Conservation (phyloP, 2,113 vertebrate species). For the Periophthalmus modestus region DNA sequence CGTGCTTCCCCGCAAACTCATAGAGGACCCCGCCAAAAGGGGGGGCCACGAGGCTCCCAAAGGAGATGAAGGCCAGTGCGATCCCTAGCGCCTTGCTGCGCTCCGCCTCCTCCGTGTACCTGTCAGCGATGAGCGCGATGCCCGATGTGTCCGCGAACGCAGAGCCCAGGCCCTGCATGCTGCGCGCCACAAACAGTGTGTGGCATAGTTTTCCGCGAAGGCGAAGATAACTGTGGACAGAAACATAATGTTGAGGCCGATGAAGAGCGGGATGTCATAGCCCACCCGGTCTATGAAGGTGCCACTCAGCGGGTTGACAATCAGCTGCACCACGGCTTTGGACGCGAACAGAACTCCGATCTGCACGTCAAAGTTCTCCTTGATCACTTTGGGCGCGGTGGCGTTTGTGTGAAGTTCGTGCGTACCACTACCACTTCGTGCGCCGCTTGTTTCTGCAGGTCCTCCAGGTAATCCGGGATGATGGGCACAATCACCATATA, state of each 20-base stretch:
- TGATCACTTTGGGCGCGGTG: constrained; percentile 49
- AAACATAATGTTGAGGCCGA: constrained; percentile 92
- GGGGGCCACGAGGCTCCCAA: constrained; percentile 93
- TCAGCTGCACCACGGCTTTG: constrained; percentile 93
- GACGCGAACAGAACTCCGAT: constrained; percentile 97
- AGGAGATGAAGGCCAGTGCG: constrained; percentile 97
- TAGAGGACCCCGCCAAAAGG: constrained; percentile 94
- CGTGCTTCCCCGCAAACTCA: constrained; percentile 84
- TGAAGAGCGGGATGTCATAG: constrained; percentile 91
- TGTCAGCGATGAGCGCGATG: constrained; percentile 94
- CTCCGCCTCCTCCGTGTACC: constrained; percentile 86
- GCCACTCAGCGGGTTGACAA: constrained; percentile 93
- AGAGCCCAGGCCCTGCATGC: constrained; percentile 94
- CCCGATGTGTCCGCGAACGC: constrained; percentile 96
- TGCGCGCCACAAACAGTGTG: constrained; percentile 91
- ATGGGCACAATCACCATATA: constrained; percentile 99
- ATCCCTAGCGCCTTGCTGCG: constrained; percentile 91
- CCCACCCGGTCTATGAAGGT: constrained; percentile 95
- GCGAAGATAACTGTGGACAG: constrained; percentile 90
- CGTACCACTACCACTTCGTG: constrained; percentile 15
- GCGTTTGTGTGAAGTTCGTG: constrained; percentile 68
- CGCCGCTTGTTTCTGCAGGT: constrained; percentile 69
- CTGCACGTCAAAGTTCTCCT: constrained; percentile 89
- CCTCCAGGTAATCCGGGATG: constrained; percentile 89
- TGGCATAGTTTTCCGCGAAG: constrained; percentile 90